Base-by-base conservation (phyloP, 2,888 invertebrate genomes). In the Xanthia togata region DNA sequence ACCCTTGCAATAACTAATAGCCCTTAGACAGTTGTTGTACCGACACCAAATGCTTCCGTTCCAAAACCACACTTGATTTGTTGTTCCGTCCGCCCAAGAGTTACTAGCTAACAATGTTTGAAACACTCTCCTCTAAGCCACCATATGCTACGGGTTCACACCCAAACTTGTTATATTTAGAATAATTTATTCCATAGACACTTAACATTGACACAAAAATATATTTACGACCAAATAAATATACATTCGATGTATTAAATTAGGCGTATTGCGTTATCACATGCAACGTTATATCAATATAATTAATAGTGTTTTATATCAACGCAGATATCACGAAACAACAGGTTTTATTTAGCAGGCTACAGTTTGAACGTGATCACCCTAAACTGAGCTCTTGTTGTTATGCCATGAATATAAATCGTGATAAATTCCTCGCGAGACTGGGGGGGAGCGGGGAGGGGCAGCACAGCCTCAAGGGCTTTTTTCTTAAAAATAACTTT, bases 401-500 rank as follows among this genome's bases (percentile, higher is more conserved):
- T 95, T 96, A 96, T 96, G 94, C 96, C 94, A 96, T 96, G 96
- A 96, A 96, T 96, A 96, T 97, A 97, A 97, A 97, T 97, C 96
- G 97, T 97, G 97, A 97, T 97, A 97, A 97, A 97, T 97, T 97
- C 96, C 96, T 94, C 93, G 86, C 86, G 91, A 89, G 89, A 90
- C 88, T 84, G 78, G 85, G 89, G 89, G 89, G 90, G 31, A 9
- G 14, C 87, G 91, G 90, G 91, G 90, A 86, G 90, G 90, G 89
- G 89, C 85, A 90, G 90, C 86, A 88, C 91, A 92, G 94, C 95
- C 96, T 95, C 96, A 92, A 94, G 96, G 96, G 96, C 94, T 95
- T 96, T 95, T 96, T 96, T 96, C 96, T 96, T 96, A 95, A 96
- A 96, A 96, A 96, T 96, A 96, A 96, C 96, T 96, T 96, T 96